Base-by-base conservation (phyloP, 1,140 invertebrate species). In the Papilio aristodemus region DNA sequence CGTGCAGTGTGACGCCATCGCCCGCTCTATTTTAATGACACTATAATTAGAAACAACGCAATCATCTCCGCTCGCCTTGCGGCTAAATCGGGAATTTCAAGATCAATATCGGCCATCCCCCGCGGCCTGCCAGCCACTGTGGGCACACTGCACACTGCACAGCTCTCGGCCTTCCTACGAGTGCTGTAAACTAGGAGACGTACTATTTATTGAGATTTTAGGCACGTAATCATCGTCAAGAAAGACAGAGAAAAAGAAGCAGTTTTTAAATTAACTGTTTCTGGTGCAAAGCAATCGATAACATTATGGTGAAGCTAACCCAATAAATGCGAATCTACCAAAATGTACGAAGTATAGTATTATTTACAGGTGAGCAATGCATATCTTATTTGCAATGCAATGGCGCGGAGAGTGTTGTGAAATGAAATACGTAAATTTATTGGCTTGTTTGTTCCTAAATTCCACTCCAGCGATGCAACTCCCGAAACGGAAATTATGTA, bases 41-140 rank as follows among this genome's bases (percentile, higher is more conserved):
- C 59, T 62, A 62, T 62, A 62, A 62, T 62, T 62, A 62, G 59
- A 19, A 58, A 32, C 25, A 37, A 38, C 4, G 9, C 54, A 14
- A 62, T 37, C 32, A 57, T 57, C 27, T 36, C 58, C 58, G 43
- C 14, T 17, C 36, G 32, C 59, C 59, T 62, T 62, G 59, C 59
- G 3, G 59, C 59, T 62, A 62, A 62, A 37, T 62, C 36, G 14
- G 59, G n/a, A n/a, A 38, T 62, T 62, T 62, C 59, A 62, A 62
- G 59, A 62, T 62, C 59, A 62, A 62, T 62, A 36, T 11, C 36
- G 17, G 36, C 59, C 59, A 62, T 62, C 59, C 59, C 36, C 57
- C 57, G 57, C 57, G 22, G 57, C 32, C 22, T 32, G 27, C 22
- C 57, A 6, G 25, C 25, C n/a, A n/a, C n/a, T n/a, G n/a, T n/a